phyloP scores from a whole-genome alignment of 2,888 invertebrate species.

The Cheilosia pagana region DNA sequence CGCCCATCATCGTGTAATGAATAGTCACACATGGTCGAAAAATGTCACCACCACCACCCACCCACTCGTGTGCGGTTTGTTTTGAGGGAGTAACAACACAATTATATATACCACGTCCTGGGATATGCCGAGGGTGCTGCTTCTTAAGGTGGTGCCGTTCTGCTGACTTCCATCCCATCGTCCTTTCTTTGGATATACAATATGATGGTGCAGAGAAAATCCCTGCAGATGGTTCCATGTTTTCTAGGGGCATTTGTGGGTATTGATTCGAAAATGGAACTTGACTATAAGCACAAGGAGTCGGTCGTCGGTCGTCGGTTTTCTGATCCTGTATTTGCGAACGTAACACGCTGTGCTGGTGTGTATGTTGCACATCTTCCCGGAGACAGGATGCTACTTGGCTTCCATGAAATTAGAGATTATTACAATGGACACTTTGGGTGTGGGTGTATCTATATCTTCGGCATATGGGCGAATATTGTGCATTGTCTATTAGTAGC shows the following conservation, averaged over 20 bases:
- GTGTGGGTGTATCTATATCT: conserved; percentile 41
- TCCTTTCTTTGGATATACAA: conserved; percentile 17
- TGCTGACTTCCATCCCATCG: not conserved
- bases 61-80: conserved; percentile 37
- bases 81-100: conserved; percentile 7
- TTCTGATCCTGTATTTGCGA: conserved; percentile 67
- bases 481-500: conserved; percentile 35
- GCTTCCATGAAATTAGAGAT: conserved; percentile 65
- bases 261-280: conserved; percentile 63
- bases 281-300: conserved; percentile 52
- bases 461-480: conserved; percentile 28
- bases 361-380: conserved; percentile 19
- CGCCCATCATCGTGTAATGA: conserved; percentile 72
- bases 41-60: conserved; percentile 48
- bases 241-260: conserved; percentile 56
- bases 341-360: conserved; percentile 31
- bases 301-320: conserved; percentile 50
- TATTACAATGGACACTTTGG: conserved; percentile 56
- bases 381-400: not conserved
- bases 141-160: conserved; percentile 31
- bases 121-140: not conserved
- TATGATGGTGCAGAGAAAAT: conserved; percentile 46
- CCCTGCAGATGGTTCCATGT: conserved; percentile 54
- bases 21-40: conserved; percentile 70
- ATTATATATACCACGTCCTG: conserved; percentile 6